Conservation (phyloP, 2,888 invertebrate genomes). For the Podotricha telesiphe region DNA sequence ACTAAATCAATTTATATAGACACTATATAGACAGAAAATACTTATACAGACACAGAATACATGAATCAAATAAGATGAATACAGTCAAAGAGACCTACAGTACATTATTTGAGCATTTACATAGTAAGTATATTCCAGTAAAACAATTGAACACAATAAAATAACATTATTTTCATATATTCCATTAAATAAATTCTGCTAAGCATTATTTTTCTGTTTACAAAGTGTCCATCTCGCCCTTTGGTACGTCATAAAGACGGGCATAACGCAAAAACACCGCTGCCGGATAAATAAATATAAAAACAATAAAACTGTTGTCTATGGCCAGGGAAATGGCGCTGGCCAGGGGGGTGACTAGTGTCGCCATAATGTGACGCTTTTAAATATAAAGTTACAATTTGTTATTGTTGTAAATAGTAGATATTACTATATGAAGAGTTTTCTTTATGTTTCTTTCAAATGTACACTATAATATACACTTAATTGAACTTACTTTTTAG, state of each 20-base stretch:
- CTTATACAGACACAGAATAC: background rate
- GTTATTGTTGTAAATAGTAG: too few species aligned
- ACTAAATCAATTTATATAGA: too few species aligned
- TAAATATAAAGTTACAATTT: background rate
- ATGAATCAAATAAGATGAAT: background rate
- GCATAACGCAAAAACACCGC: constrained; percentile 70
- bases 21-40: too few species aligned
- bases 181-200: constrained; percentile 22
- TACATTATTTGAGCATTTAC: constrained; percentile 4
- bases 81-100: background rate
- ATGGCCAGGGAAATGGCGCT: constrained; percentile 78
- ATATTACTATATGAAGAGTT: too few species aligned
- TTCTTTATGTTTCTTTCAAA: too few species aligned
- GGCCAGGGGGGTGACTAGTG: constrained; percentile 65
- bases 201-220: constrained; percentile 49
- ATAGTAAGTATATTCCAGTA: constrained; percentile 5
- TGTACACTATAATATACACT: too few species aligned
- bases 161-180: constrained; percentile 8
- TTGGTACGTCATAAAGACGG: constrained; percentile 69
- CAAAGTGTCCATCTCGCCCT: constrained; percentile 52
- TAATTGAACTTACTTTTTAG: too few species aligned
- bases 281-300: constrained; percentile 80
- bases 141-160: background rate
- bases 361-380: constrained; percentile 50
- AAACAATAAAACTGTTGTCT: constrained; percentile 83